These are phyloP conservation scores for Zaprionus ornatus DNA, from an alignment of 1,140 invertebrate species.

Conservation along the genomic window DNA sequence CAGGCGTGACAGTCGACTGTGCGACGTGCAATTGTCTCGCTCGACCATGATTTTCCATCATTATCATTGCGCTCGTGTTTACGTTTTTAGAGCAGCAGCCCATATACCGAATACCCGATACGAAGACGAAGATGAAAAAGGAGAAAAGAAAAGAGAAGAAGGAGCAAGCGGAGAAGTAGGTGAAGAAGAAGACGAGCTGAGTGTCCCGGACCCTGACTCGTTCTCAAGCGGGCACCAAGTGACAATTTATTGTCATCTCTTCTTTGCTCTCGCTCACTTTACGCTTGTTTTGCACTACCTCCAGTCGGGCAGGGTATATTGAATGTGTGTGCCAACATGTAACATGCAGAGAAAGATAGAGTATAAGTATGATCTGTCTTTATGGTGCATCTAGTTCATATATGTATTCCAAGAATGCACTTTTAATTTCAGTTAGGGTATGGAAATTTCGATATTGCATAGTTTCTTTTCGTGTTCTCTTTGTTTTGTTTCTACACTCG, in stretches of 20 bases:
- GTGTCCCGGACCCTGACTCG: slow-evolving; percentile 5
- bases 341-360: neutral
- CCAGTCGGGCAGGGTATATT: neutral
- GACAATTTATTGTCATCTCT: slow-evolving; percentile 80
- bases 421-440: neutral
- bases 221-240: slow-evolving; percentile 35
- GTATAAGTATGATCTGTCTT: neutral
- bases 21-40: slow-evolving; percentile 75
- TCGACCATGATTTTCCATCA: slow-evolving; percentile 79
- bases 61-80: slow-evolving; percentile 78
- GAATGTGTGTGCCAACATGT: neutral
- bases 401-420: neutral
- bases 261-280: slow-evolving; percentile 52
- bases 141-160: neutral
- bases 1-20: slow-evolving; percentile 35
- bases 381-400: neutral
- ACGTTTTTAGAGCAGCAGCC: slow-evolving; percentile 58
- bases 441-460: neutral
- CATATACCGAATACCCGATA: slow-evolving; percentile 24
- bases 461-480: neutral
- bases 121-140: neutral
- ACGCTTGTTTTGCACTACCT: slow-evolving; percentile 56
- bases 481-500: slow-evolving; percentile 63
- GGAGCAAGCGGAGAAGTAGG: neutral
- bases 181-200: neutral